Conservation (phyloP, 2,888 invertebrate genomes). For the Platycheirus rosarum region DNA sequence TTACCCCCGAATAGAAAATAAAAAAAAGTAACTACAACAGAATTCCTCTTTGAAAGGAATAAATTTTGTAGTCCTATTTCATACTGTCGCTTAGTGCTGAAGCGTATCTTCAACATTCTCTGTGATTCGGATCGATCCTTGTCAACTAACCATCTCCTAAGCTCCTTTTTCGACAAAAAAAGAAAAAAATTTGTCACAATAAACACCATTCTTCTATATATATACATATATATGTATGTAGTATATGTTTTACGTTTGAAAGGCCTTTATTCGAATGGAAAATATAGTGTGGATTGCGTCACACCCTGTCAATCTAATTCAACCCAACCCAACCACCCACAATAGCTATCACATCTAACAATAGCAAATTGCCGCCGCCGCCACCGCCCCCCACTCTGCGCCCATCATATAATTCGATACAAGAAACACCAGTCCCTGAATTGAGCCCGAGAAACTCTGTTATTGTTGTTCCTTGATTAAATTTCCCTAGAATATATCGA, state of each 20-base stretch:
- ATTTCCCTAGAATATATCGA: conserved; percentile 81
- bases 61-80: conserved; percentile 48
- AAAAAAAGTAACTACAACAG: neutral
- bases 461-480: conserved; percentile 74
- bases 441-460: conserved; percentile 47
- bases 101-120: conserved; percentile 42
- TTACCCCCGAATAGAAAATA: conserved; percentile 11
- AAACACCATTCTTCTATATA: conserved; percentile 45
- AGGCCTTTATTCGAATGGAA: conserved; percentile 17
- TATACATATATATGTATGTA: neutral
- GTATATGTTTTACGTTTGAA: conserved; percentile 42
- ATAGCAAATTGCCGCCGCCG: conserved; percentile 4
- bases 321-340: conserved; percentile 12
- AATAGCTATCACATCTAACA: conserved; percentile 25
- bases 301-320: conserved; percentile 24
- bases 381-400: neutral
- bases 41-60: conserved; percentile 45
- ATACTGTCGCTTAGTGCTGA: conserved; percentile 52
- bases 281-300: conserved; percentile 25
- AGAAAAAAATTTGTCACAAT: conserved; percentile 45
- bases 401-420: neutral
- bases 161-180: too few relatives aligned
- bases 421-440: conserved; percentile 29
- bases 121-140: conserved; percentile 34
- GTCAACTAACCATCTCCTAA: conserved; percentile 25